phyloP scores from a whole-genome alignment of 2,888 invertebrate genomes.

The Diogma glabrata region DNA sequence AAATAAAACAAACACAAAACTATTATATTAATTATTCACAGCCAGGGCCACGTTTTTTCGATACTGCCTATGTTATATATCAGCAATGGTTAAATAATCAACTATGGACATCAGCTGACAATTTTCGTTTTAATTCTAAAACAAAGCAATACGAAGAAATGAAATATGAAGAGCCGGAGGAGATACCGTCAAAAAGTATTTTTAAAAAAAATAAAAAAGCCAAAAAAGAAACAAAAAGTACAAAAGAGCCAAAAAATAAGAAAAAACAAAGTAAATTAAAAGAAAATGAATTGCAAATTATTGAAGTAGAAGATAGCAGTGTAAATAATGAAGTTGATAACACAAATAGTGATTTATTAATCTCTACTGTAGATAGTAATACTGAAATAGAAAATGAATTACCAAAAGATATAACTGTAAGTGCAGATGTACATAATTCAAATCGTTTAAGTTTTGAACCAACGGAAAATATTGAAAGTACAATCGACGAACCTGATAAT shows the following conservation, averaged over 20 bases:
- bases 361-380: not conserved
- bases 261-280: no score
- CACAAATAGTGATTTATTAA: no score
- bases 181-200: not conserved
- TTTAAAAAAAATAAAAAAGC: conserved; percentile 3
- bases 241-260: conserved; percentile 5
- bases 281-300: no score
- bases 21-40: conserved; percentile 3
- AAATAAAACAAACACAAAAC: no score
- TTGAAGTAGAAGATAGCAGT: no score
- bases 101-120: conserved; percentile 8
- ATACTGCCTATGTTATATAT: conserved; percentile 9
- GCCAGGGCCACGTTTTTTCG: conserved; percentile 6
- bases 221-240: conserved; percentile 5
- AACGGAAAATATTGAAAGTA: not conserved
- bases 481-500: not conserved
- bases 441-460: not conserved
- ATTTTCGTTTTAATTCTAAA: not conserved
- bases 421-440: conserved; percentile 2
- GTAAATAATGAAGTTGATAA: no score
- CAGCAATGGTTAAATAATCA: conserved; percentile 9
- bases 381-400: not conserved
- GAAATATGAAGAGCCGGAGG: conserved; percentile 2
- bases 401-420: conserved; percentile 1
- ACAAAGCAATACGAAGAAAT: conserved; percentile 2